Evolutionary conservation across 2,797 vertebrate species (phyloP).

Genomic region (Gadopsis bispinosus): DNA sequence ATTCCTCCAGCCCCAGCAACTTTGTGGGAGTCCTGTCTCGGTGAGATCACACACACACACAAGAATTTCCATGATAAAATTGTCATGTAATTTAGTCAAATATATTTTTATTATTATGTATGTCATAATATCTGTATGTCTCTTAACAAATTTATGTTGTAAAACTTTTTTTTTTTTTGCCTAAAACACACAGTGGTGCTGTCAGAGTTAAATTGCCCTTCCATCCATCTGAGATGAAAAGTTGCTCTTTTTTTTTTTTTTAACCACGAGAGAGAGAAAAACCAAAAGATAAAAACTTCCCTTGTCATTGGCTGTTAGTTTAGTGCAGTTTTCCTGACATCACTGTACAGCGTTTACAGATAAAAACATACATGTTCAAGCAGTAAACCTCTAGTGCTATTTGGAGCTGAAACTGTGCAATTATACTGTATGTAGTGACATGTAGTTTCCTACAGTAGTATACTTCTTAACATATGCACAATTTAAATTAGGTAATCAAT

Average conservation of each 20-base stretch:
- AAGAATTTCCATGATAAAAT: not conserved
- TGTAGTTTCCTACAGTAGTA: not conserved
- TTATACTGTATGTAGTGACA: not conserved
- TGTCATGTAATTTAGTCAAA: not conserved
- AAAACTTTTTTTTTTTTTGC: too few relatives aligned
- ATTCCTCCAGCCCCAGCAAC: slow-evolving; percentile 86
- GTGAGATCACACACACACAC: slow-evolving; percentile 74
- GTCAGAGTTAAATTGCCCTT: too few relatives aligned
- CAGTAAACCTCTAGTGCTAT: not conserved
- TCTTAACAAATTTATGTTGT: too few relatives aligned
- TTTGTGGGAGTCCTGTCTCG: slow-evolving; percentile 91
- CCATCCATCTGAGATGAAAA: too few relatives aligned
- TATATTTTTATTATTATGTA: not conserved
- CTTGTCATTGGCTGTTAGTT: not conserved
- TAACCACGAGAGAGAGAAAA: not conserved
- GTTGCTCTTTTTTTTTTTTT: too few relatives aligned
- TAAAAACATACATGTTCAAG: not conserved
- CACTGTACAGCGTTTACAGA: not conserved
- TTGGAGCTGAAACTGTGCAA: not conserved
- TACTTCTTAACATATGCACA: not conserved
- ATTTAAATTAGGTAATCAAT: not conserved
- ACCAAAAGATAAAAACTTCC: too few relatives aligned
- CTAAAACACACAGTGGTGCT: too few relatives aligned
- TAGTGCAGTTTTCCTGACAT: not conserved
- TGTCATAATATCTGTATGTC: too few relatives aligned